phyloP scores from a whole-genome alignment of 1,140 invertebrate species.

The Eubasilissa regina region DNA sequence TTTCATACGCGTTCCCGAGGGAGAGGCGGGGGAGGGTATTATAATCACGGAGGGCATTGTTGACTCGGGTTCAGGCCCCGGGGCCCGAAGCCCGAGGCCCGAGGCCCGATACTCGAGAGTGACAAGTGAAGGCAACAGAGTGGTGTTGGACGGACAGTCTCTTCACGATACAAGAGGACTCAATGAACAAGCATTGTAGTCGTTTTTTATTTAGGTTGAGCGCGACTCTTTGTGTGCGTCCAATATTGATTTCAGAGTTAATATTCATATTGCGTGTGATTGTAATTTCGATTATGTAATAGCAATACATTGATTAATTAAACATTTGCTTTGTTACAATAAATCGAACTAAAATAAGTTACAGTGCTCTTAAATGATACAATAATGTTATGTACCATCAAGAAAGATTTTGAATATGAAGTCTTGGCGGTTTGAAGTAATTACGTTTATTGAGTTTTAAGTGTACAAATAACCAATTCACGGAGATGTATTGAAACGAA shows the following conservation, averaged over 20 bases:
- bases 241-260: neutral
- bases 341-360: too few species aligned
- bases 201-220: neutral
- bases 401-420: too few species aligned
- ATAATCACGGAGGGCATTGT: slow-evolving; percentile 55
- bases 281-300: too few species aligned
- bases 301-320: too few species aligned
- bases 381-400: too few species aligned
- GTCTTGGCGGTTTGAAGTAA: too few species aligned
- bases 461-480: too few species aligned
- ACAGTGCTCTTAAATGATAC: too few species aligned
- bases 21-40: slow-evolving; percentile 46
- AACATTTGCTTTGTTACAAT: too few species aligned
- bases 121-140: slow-evolving; percentile 52
- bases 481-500: too few species aligned
- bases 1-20: slow-evolving; percentile 48
- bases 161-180: slow-evolving; percentile 49
- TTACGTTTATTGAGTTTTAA: too few species aligned
- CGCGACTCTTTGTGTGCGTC: slow-evolving; percentile 21
- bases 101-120: slow-evolving; percentile 17
- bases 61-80: slow-evolving; percentile 12
- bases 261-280: too few species aligned
- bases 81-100: neutral
- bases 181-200: slow-evolving; percentile 50
- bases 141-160: slow-evolving; percentile 40